Evolutionary conservation across 2,113 vertebrate species (phyloP).

Genomic region (Mirza zaza): DNA sequence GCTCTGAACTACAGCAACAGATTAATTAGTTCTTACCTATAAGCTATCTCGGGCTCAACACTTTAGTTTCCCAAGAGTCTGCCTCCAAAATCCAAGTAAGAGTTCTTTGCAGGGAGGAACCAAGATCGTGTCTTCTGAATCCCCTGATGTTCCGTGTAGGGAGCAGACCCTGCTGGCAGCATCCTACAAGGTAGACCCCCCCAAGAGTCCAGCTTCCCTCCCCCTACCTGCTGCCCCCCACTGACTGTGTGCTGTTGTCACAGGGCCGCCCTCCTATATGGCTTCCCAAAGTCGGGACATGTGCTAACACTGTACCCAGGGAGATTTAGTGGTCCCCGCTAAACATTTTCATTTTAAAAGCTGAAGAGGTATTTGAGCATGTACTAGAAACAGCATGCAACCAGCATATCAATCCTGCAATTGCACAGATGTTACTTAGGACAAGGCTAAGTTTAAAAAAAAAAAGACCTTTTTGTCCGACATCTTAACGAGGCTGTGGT

Average conservation of each 20-base stretch:
- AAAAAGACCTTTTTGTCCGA: too few relatives aligned
- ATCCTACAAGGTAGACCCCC: accelerated
- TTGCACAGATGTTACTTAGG: neutral
- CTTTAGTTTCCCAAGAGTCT: neutral
- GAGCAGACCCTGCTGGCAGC: neutral
- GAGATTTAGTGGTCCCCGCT: neutral
- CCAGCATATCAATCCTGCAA: neutral
- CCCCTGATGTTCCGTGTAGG: neutral
- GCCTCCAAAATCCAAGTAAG: neutral
- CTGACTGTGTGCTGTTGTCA: neutral
- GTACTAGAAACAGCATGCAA: neutral
- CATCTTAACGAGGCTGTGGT: too few relatives aligned
- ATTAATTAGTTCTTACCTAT: too few relatives aligned
- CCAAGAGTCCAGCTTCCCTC: neutral
- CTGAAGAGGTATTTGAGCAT: neutral
- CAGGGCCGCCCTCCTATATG: neutral
- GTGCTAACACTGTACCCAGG: neutral
- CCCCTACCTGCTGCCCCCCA: neutral
- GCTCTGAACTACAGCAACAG: neutral
- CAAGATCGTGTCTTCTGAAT: accelerated
- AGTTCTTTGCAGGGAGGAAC: neutral
- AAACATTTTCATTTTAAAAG: neutral
- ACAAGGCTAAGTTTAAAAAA: neutral
- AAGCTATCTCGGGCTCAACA: neutral
- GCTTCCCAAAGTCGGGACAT: neutral